Evolutionary conservation across 2,888 invertebrate genomes (phyloP), one percentile per base, ranked within the genome.

Genomic region (Volucella zonaria): DNA sequence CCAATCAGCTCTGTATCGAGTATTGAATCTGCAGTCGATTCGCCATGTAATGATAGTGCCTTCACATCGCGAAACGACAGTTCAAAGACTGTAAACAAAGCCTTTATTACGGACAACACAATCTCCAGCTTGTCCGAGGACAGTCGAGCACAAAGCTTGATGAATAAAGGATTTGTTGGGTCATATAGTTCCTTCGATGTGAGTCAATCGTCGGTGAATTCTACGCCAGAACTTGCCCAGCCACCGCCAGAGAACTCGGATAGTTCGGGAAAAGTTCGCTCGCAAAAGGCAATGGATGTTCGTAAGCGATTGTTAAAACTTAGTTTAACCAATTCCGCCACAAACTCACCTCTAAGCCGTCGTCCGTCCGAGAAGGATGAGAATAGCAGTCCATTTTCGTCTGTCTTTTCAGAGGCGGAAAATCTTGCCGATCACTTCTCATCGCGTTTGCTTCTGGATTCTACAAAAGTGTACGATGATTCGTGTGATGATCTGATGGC

Each of bases 191-290:
- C 82, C 4, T 75, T 83, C 42, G 82, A 83, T 9, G 70, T 78
- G 3, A 78, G 78, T 6, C 79, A 75, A 10, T 79, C 79, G 1
- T 45, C 82, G 12, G 74, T 64, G 0, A 62, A 82, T 47, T 87
- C 87, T 3, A 87, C 80, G 0, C 47, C 86, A 1, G 87, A 88
- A n/a, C 81, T 78, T 4, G 82, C 70, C 31, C 70, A 64, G 0
- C 77, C 75, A 14, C 12, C 42, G 10, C 66, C 79, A 1, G 87
- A 79, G 1, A 87, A 86, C 18, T 87, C 87, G 8, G 74, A 87
- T 49, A 97, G 91, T 85, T 94, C 93, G 2, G 96, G 96, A 49
- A 97, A 75, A 11, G 51, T 38, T 1, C 75, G 80, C 0, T 70
- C 87, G 0, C 86, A 86, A 8, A 88, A 82, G 64, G 71, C 82